Evolutionary conservation across 2,113 vertebrate genomes (phyloP).

Genomic region (Mirza zaza): DNA sequence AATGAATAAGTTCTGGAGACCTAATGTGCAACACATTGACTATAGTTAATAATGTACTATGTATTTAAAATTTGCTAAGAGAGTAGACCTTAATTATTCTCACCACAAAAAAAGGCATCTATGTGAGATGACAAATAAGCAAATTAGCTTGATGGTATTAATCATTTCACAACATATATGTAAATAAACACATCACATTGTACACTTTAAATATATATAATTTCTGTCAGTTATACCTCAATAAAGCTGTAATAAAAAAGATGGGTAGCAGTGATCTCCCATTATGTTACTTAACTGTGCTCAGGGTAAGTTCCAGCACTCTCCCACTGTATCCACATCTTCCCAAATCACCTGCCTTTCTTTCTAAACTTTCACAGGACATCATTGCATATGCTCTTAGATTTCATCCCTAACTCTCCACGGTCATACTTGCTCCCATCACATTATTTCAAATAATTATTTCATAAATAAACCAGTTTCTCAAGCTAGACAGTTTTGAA

Average conservation of each 20-base stretch:
- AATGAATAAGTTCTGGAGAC: neutral
- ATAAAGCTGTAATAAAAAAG: neutral
- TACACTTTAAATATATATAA: neutral
- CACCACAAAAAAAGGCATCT: neutral
- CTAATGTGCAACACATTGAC: neutral
- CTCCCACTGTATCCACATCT: neutral
- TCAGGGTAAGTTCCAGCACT: neutral
- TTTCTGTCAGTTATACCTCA: neutral
- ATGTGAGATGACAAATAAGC: neutral
- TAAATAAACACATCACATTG: neutral
- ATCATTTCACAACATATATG: neutral
- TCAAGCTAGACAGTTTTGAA: neutral
- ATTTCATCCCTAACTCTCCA: neutral
- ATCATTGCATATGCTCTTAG: neutral
- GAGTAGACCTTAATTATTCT: neutral
- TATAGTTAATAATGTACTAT: neutral
- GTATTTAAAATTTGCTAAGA: neutral
- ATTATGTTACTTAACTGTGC: neutral
- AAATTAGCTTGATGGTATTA: neutral
- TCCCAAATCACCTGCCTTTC: neutral
- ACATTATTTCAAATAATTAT: constrained; percentile 24
- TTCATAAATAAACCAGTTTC: neutral
- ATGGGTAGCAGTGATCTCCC: neutral
- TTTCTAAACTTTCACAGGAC: neutral
- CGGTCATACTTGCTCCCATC: neutral